Conservation (phyloP, 2,888 invertebrate species). For the Druceiella hillmani region DNA sequence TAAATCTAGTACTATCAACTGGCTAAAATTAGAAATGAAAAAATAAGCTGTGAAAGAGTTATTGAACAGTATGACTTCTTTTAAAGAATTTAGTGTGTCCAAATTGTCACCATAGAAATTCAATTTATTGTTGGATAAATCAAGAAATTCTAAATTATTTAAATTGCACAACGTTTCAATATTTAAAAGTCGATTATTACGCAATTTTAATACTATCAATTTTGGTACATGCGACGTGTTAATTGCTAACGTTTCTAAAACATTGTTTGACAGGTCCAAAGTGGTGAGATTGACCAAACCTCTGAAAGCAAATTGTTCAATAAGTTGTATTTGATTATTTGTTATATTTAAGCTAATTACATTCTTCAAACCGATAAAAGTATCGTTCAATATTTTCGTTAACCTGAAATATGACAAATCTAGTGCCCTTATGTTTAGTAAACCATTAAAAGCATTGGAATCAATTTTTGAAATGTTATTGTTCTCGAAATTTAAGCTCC, state of each 20-base stretch:
- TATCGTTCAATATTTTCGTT: background rate
- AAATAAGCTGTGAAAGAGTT: background rate
- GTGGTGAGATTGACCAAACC: background rate
- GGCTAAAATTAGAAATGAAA: background rate
- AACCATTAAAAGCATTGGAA: too few species aligned
- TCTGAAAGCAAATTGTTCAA: background rate
- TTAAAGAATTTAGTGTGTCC: background rate
- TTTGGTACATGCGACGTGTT: background rate
- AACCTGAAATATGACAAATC: background rate
- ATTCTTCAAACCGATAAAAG: background rate
- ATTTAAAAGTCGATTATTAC: background rate
- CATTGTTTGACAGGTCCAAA: background rate
- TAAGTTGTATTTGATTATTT: background rate
- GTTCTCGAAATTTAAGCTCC: too few species aligned
- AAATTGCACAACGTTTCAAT: background rate
- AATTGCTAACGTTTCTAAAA: background rate
- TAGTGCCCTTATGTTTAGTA: too few species aligned
- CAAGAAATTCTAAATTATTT: background rate
- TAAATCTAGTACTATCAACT: background rate
- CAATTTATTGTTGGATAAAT: background rate
- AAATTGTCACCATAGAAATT: background rate
- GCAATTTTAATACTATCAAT: background rate
- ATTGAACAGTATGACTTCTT: background rate
- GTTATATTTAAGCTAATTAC: background rate
- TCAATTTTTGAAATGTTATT: too few species aligned